A percentile compares a stretch with the other conserved stretches of the same genome.
phyloP scores from a whole-genome alignment of 2,113 vertebrate species.

The Synodontis membranacea region DNA sequence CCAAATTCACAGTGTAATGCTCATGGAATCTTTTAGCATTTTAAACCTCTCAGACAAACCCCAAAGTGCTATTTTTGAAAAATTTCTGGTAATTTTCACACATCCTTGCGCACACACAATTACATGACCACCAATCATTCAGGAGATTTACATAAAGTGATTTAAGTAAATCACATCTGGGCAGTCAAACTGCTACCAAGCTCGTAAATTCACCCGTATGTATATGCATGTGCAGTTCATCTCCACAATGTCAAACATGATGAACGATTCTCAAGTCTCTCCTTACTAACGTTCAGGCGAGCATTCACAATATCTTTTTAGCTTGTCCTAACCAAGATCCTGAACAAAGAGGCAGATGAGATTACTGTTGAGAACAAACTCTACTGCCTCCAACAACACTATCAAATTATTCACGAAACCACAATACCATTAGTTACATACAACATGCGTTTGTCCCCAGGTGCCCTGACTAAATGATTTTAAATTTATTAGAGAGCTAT shows the following conservation, averaged over 20 bases:
- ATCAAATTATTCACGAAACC: background rate
- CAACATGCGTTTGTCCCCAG: background rate
- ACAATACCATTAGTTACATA: background rate
- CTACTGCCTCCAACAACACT: background rate
- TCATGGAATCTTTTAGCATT: background rate
- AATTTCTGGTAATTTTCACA: background rate
- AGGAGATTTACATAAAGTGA: background rate
- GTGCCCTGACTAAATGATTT: background rate
- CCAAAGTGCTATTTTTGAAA: background rate
- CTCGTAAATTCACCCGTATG: background rate
- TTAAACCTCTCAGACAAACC: background rate
- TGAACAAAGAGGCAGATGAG: background rate
- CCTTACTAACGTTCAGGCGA: background rate
- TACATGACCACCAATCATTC: background rate
- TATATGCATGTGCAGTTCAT: slow-evolving; percentile 18
- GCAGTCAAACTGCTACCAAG: background rate
- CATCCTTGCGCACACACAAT: background rate
- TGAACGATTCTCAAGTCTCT: slow-evolving; percentile 12
- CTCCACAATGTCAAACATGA: slow-evolving; percentile 24
- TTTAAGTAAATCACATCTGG: background rate
- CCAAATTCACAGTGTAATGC: background rate
- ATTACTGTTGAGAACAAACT: background rate
- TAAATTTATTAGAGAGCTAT: background rate
- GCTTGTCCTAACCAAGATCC: background rate
- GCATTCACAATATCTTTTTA: background rate